Conservation (phyloP, 2,113 vertebrate genomes). For the Echinops telfairi region DNA sequence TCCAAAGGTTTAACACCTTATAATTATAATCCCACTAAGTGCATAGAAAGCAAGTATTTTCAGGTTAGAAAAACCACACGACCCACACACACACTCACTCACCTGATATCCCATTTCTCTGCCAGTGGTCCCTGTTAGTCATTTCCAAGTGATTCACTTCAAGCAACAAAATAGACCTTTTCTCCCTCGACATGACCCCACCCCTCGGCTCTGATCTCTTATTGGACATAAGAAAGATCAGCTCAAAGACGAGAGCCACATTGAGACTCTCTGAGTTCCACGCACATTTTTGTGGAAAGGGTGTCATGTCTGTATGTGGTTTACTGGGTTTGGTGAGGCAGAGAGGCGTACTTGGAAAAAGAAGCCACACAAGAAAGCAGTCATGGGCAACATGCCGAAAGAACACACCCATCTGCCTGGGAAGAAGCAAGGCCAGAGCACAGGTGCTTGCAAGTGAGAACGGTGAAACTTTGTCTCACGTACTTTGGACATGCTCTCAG, state of each 20-base stretch:
- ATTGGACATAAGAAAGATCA: constrained; percentile 10
- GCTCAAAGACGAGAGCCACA: constrained; percentile 30
- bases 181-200: not conserved
- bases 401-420: too few relatives aligned
- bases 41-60: constrained; percentile 70
- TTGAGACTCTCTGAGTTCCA: not conserved
- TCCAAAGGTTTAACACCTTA: constrained; percentile 46
- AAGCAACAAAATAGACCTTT: not conserved
- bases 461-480: too few relatives aligned
- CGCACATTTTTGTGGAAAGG: constrained; percentile 14
- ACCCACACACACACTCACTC: not conserved
- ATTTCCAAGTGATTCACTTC: constrained; percentile 70
- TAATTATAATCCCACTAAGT: constrained; percentile 67
- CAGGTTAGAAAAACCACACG: constrained; percentile 35
- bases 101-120: constrained; percentile 52
- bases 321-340: not conserved
- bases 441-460: too few relatives aligned
- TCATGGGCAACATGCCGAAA: too few relatives aligned
- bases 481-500: too few relatives aligned
- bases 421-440: too few relatives aligned
- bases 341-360: not conserved
- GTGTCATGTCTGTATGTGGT: not conserved
- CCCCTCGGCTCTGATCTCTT: constrained; percentile 16
- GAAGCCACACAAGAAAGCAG: not conserved
- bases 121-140: constrained; percentile 48